Base-by-base conservation (phyloP, 2,888 invertebrate genomes). In the Phrixothrix hirtus region DNA sequence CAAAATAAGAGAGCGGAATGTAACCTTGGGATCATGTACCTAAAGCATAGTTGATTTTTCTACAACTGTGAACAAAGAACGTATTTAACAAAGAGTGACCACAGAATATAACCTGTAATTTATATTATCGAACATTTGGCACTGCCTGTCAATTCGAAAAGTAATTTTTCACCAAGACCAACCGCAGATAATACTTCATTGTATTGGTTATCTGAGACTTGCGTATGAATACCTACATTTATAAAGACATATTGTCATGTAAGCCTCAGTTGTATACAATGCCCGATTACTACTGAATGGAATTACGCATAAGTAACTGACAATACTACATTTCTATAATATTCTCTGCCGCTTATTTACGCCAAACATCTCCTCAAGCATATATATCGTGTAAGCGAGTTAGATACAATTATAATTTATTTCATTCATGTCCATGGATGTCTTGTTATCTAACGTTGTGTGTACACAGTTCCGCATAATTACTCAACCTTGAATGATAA, bases 211-310 rank as follows among this genome's bases (percentile, higher is more conserved):
- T 48, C 27, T 39, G 48, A 47, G 39, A 39, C 47, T 39, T 11
- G 48, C 34, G 36, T 42, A 43, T 16, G 35, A 42, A 36, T 42
- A 53, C 31, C 25, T 34, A 30, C 42, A 47, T 47, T 42, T 49
- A 47, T 53, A 53, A 53, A 47, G 42, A 34, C 53, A 43, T 53
- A 53, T 53, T 53, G 53, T 53, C 53, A 34, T 53, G 53, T 49
- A 49, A 49, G 43, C 31, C 30, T 49, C 21, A 42, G 41, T 53
- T 38, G 38, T 37, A 53, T 42, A 55, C 55, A 55, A 50, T 46
- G 21, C 50, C 16, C 14, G 45, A 39, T 50, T 47, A 50, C 55
- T 55, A 50, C 49, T 46, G 55, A 55, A 55, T 55, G 45, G 50
- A 45, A 50, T 49, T 44, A 35, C 43, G 44, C 43, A 49, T 49